A percentile compares a stretch with the other conserved stretches of the same genome.
phyloP scores from a whole-genome alignment of 2,888 invertebrate genomes.

The Adelphocoris suturalis region DNA sequence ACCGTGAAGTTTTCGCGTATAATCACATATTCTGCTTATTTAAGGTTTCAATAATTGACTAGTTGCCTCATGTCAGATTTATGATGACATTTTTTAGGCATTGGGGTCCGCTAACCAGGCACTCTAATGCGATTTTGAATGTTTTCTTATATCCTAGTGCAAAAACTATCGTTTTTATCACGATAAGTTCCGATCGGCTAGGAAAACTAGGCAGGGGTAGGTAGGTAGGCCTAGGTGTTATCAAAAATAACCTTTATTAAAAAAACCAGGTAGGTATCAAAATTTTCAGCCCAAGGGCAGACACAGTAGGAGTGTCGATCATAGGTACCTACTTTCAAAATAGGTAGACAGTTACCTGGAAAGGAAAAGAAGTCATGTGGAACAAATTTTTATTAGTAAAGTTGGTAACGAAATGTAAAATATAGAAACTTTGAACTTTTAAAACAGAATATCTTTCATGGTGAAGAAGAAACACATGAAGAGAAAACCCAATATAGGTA shows the following conservation, averaged over 20 bases:
- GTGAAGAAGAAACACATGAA: no score
- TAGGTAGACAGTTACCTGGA: background rate
- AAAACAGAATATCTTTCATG: no score
- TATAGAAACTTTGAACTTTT: no score
- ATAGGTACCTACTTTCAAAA: constrained; percentile 28
- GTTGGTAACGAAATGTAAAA: no score
- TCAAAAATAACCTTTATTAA: constrained; percentile 38
- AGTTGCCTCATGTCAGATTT: constrained; percentile 34
- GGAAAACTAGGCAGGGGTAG: constrained; percentile 24
- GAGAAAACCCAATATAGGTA: no score
- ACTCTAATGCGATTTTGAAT: no score
- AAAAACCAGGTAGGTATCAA: constrained; percentile 30
- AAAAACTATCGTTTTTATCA: constrained; percentile 22
- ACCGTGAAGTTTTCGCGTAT: background rate
- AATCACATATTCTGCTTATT: constrained; percentile 9
- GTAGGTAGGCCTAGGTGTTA: constrained; percentile 42
- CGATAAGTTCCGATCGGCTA: constrained; percentile 26
- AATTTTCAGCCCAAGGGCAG: constrained; percentile 44
- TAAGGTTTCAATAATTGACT: constrained; percentile 34
- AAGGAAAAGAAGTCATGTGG: no score
- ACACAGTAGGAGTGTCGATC: constrained; percentile 20
- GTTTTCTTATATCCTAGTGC: no score
- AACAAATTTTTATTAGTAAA: no score
- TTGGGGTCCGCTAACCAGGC: no score
- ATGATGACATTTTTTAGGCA: constrained; percentile 6